Percentiles rank a stretch among this genome's conserved stretches.
phyloP scores from a whole-genome alignment of 2,888 invertebrate genomes.

The Meteorus colon region DNA sequence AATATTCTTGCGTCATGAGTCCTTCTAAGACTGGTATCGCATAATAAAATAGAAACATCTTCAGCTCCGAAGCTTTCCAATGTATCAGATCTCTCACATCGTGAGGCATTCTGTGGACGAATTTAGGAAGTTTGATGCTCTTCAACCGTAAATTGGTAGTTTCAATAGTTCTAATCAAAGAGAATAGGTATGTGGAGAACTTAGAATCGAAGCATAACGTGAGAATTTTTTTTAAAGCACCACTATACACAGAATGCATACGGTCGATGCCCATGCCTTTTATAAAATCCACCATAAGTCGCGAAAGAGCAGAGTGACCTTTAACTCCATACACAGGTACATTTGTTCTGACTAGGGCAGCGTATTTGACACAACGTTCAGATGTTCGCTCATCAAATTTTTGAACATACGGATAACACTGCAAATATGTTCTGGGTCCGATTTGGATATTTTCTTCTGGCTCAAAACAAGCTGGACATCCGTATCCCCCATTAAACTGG shows the following conservation, averaged over 20 bases:
- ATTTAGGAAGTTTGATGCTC: constrained; percentile 43
- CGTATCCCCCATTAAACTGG: constrained; percentile 31
- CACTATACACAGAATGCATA: constrained; percentile 14
- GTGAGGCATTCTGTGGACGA: constrained; percentile 37
- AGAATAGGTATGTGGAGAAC: constrained; percentile 1
- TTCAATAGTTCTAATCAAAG: neutral
- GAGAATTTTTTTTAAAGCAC: constrained; percentile 9
- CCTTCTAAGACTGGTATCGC: constrained; percentile 10
- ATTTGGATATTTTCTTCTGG: neutral
- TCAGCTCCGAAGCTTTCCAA: constrained; percentile 34
- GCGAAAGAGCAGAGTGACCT: constrained; percentile 44
- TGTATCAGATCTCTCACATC: neutral
- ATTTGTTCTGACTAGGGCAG: constrained; percentile 11
- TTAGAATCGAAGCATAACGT: constrained; percentile 8
- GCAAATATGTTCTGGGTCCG: neutral
- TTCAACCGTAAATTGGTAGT: constrained; percentile 29
- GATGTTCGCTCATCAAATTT: constrained; percentile 41
- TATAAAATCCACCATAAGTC: constrained; percentile 48
- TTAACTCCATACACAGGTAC: constrained; percentile 39
- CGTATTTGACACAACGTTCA: constrained; percentile 40
- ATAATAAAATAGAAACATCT: constrained; percentile 30
- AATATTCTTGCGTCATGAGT: constrained; percentile 1
- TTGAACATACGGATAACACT: constrained; percentile 45
- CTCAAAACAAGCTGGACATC: constrained; percentile 17
- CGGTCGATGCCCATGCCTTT: constrained; percentile 20